A percentile compares a stretch with the other conserved stretches of the same genome.
These are phyloP conservation scores for Nephotettix cincticeps DNA, from an alignment of 1,140 invertebrate genomes.

Conservation along the genomic window DNA sequence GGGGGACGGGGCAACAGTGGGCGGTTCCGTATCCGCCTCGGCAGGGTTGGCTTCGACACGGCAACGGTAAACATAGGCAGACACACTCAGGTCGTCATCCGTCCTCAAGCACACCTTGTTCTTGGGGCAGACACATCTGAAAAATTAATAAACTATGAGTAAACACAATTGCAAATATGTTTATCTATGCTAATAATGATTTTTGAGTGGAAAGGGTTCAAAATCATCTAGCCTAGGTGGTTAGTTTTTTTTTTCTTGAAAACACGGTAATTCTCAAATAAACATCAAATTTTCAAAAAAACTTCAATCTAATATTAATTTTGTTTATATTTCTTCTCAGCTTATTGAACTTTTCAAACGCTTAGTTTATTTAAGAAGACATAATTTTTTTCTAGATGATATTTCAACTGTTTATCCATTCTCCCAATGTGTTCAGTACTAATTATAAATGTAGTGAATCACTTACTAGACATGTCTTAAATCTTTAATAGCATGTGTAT, in stretches of 20 bases:
- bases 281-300: neutral
- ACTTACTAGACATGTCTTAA: too few relatives aligned
- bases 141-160: slow-evolving; percentile 37
- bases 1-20: neutral
- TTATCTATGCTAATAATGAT: neutral
- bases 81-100: slow-evolving; percentile 58
- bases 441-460: too few relatives aligned
- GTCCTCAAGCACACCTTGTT: slow-evolving; percentile 51
- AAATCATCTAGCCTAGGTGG: neutral
- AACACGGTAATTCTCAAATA: neutral
- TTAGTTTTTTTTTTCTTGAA: neutral
- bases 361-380: too few relatives aligned
- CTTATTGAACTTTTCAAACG: too few relatives aligned
- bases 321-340: too few relatives aligned
- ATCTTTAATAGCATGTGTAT: too few relatives aligned
- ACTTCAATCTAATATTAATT: too few relatives aligned
- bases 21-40: neutral
- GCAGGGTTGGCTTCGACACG: slow-evolving; percentile 32
- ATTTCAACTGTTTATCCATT: too few relatives aligned
- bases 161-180: neutral
- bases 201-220: neutral
- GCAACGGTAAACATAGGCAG: slow-evolving; percentile 60
- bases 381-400: too few relatives aligned
- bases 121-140: slow-evolving; percentile 57
- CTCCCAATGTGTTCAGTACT: too few relatives aligned